Evolutionary conservation across 2,797 vertebrate species (phyloP).

Genomic region (Peromyscus attwateri): DNA sequence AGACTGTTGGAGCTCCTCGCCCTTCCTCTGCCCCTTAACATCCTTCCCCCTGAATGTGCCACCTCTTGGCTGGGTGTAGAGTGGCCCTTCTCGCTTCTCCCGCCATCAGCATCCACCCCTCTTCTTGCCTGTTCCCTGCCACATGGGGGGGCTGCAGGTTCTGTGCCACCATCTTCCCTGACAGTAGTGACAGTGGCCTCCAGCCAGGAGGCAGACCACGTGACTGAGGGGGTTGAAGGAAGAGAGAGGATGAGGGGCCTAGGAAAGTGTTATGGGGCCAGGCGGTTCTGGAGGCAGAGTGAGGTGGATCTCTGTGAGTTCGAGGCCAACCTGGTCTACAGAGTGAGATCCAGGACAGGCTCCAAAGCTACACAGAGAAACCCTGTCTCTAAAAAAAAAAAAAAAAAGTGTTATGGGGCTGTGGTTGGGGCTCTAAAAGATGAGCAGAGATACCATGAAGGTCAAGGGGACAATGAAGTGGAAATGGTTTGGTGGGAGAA

Average conservation of each 20-base stretch:
- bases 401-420: background rate
- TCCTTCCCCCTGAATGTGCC: background rate
- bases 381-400: no score
- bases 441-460: background rate
- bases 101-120: background rate
- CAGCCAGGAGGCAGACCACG: background rate
- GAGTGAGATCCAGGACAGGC: no score
- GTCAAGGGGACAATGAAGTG: background rate
- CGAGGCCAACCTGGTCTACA: no score
- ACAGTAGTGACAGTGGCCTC: background rate
- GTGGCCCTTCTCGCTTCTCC: background rate
- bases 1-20: background rate
- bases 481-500: constrained; percentile 3
- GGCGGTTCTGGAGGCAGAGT: no score
- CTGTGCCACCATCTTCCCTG: background rate
- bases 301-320: no score
- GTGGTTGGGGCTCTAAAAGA: background rate
- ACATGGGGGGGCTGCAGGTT: background rate
- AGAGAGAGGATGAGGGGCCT: background rate
- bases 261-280: background rate
- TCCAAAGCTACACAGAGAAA: no score
- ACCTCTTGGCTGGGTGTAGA: background rate
- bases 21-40: background rate
- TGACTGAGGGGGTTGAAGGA: background rate
- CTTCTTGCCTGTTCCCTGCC: background rate